These are phyloP conservation scores for Parthenolecanium corni DNA, from an alignment of 2,888 invertebrate species.

Conservation along the genomic window DNA sequence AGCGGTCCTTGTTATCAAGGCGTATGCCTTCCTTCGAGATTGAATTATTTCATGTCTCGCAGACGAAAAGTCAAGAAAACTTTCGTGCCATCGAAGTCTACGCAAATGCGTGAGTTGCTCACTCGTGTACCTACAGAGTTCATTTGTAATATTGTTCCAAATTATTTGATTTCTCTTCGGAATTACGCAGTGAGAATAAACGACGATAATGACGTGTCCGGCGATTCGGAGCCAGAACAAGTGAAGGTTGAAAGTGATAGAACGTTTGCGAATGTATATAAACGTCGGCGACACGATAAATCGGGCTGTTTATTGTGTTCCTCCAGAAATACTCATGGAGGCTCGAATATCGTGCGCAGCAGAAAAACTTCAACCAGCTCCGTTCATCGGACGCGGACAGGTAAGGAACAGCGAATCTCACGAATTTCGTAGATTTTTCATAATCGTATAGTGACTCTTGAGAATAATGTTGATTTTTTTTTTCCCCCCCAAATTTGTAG, in stretches of 20 bases:
- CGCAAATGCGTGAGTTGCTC: constrained; percentile 5
- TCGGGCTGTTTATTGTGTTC: constrained; percentile 32
- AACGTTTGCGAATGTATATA: constrained; percentile 5
- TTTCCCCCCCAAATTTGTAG: constrained; percentile 30
- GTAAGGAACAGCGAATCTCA: constrained; percentile 27
- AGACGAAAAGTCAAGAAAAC: not conserved
- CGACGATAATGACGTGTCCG: constrained; percentile 26
- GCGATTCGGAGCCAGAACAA: constrained; percentile 32
- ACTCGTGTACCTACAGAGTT: no score
- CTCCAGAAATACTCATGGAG: constrained; percentile 26
- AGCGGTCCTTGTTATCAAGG: constrained; percentile 55
- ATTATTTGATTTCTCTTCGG: not conserved
- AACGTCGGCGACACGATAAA: constrained; percentile 32
- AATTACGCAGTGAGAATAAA: constrained; percentile 5
- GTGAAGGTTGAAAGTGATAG: constrained; percentile 16
- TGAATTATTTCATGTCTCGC: constrained; percentile 30
- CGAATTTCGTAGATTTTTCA: not conserved
- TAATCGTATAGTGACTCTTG: not conserved
- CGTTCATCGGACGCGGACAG: constrained; percentile 35
- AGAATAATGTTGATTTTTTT: not conserved
- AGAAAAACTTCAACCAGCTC: constrained; percentile 36
- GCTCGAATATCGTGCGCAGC: constrained; percentile 30
- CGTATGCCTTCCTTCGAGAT: constrained; percentile 51
- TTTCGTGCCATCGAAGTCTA: not conserved
- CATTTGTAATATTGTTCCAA: not conserved